phyloP scores from a whole-genome alignment of 2,888 invertebrate species.

The Epinotia bilunana region DNA sequence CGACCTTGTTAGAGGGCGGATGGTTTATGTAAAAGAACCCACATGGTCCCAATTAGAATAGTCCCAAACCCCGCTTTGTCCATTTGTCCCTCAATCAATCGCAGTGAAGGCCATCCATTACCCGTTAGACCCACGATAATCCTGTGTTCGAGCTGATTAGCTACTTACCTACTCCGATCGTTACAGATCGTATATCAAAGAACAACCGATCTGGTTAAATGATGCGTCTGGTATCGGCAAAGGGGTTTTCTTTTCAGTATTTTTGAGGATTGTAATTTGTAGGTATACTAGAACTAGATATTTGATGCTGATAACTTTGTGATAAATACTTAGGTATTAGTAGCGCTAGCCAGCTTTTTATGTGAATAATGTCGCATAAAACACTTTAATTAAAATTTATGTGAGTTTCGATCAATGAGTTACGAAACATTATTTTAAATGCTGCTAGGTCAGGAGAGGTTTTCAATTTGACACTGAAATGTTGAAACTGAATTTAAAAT shows the following conservation, averaged over 20 bases:
- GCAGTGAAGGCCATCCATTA: constrained; percentile 49
- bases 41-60: constrained; percentile 42
- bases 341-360: background rate
- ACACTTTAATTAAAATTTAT: no score
- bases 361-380: background rate
- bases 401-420: background rate
- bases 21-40: constrained; percentile 39
- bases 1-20: constrained; percentile 29
- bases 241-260: constrained; percentile 22
- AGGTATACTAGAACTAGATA: background rate
- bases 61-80: constrained; percentile 49
- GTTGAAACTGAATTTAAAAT: constrained; percentile 1
- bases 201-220: constrained; percentile 37
- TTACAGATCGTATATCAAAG: constrained; percentile 45
- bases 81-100: constrained; percentile 67
- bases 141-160: constrained; percentile 43
- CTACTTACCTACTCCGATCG: constrained; percentile 40
- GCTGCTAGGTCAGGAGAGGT: background rate
- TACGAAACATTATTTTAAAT: background rate
- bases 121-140: constrained; percentile 45
- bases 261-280: background rate
- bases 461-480: background rate
- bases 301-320: background rate
- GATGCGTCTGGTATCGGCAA: constrained; percentile 31
- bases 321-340: background rate